Conservation (phyloP, 2,113 vertebrate species). For the Garra rufa region DNA sequence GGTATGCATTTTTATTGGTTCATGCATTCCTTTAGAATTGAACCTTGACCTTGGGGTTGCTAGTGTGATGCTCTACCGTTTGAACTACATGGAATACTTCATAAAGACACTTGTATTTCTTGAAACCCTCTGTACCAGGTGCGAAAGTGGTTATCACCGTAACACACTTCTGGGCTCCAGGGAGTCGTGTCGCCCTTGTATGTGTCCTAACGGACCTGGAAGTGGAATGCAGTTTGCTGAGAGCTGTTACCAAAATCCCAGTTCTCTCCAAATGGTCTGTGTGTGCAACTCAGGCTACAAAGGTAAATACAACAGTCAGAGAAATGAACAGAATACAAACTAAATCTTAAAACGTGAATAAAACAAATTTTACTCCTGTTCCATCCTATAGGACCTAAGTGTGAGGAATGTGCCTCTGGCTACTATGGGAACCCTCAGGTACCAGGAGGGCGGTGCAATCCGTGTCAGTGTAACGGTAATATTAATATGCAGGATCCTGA, state of each 20-base stretch:
- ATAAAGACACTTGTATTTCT: background rate
- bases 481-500: slow-evolving; percentile 86
- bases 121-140: slow-evolving; percentile 73
- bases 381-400: slow-evolving; percentile 80
- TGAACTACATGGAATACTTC: background rate
- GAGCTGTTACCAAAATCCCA: slow-evolving; percentile 83
- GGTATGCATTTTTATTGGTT: background rate
- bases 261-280: slow-evolving; percentile 82
- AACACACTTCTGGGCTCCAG: slow-evolving; percentile 87
- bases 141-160: slow-evolving; percentile 88
- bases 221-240: slow-evolving; percentile 90
- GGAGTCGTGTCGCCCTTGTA: slow-evolving; percentile 89
- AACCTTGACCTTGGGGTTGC: background rate
- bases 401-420: slow-evolving; percentile 88
- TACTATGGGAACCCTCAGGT: slow-evolving; percentile 87
- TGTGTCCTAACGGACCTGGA: slow-evolving; percentile 89
- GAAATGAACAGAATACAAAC: background rate
- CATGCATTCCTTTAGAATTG: background rate
- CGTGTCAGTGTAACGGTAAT: slow-evolving; percentile 90
- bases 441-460: slow-evolving; percentile 80
- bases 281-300: slow-evolving; percentile 85
- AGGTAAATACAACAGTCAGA: slow-evolving; percentile 73
- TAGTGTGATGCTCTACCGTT: background rate
- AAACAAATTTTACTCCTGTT: background rate
- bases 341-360: background rate